phyloP scores from a whole-genome alignment of 2,797 vertebrate species.

The Peromyscus melanophrys region DNA sequence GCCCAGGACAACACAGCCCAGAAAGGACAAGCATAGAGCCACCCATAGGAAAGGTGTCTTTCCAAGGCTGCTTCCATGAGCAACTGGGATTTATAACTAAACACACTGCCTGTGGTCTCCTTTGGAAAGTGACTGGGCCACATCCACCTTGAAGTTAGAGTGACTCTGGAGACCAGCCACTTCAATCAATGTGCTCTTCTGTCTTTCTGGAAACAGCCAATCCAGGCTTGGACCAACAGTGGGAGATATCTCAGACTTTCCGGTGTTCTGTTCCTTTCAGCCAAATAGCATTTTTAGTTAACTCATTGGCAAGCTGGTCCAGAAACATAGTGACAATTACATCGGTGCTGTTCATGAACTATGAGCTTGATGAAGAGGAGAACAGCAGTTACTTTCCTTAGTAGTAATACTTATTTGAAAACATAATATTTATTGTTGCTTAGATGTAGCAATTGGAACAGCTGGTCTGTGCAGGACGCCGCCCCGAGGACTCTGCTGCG shows the following conservation, averaged over 20 bases:
- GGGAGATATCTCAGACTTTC: not conserved
- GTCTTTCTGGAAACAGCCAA: not conserved
- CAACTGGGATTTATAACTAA: not conserved
- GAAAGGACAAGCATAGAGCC: not conserved
- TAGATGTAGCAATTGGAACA: not conserved
- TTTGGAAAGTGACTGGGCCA: not conserved
- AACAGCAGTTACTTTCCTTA: not conserved
- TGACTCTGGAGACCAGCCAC: slow-evolving; percentile 3
- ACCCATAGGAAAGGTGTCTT: not conserved
- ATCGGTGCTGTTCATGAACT: not conserved
- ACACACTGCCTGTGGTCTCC: not conserved
- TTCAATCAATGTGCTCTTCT: not conserved
- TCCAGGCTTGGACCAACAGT: not conserved
- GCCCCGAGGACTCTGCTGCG: not conserved
- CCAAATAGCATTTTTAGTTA: not conserved
- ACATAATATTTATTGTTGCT: not conserved
- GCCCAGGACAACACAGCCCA: not conserved
- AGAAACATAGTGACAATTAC: not conserved
- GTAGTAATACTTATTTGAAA: not conserved
- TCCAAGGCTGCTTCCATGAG: not conserved
- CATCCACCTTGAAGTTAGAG: not conserved
- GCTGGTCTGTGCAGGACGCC: not conserved
- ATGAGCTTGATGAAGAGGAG: not conserved
- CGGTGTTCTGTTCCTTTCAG: not conserved
- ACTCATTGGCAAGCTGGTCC: not conserved